Conservation (phyloP, 2,888 invertebrate species). For the Amblyjoppa proteus region DNA sequence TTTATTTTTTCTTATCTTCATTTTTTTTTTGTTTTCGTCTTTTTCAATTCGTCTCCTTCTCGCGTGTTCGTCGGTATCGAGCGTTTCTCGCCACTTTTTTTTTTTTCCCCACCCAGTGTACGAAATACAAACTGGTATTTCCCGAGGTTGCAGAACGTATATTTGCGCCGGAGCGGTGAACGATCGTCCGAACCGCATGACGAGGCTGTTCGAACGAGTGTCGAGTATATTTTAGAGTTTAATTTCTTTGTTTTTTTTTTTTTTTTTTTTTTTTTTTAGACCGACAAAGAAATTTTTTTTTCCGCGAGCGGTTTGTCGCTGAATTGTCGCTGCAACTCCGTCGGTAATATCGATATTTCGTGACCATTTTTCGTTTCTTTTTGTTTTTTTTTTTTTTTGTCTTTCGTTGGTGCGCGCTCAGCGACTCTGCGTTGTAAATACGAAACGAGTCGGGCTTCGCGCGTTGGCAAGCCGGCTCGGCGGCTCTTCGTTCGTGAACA, state of each 20-base stretch:
- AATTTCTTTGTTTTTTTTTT: not conserved
- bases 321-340: not conserved
- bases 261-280: not conserved
- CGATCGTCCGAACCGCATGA: constrained; percentile 5
- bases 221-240: not conserved
- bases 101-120: not conserved
- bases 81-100: not conserved
- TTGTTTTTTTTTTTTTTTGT: not conserved
- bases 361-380: not conserved
- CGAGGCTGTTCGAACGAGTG: not conserved
- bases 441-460: not conserved
- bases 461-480: constrained; percentile 9
- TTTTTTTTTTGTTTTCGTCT: not conserved
- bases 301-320: not conserved
- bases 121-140: constrained; percentile 25
- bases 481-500: constrained; percentile 12
- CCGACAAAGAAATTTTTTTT: not conserved
- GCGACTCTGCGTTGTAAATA: not conserved
- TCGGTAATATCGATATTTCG: not conserved
- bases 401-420: not conserved
- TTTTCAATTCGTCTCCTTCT: not conserved
- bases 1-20: not conserved
- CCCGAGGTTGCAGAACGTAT: not conserved
- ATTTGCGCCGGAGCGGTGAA: constrained; percentile 4
- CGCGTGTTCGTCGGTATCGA: not conserved